Conservation (phyloP, 2,113 vertebrate genomes). For the Astatotilapia flaviijosephi region DNA sequence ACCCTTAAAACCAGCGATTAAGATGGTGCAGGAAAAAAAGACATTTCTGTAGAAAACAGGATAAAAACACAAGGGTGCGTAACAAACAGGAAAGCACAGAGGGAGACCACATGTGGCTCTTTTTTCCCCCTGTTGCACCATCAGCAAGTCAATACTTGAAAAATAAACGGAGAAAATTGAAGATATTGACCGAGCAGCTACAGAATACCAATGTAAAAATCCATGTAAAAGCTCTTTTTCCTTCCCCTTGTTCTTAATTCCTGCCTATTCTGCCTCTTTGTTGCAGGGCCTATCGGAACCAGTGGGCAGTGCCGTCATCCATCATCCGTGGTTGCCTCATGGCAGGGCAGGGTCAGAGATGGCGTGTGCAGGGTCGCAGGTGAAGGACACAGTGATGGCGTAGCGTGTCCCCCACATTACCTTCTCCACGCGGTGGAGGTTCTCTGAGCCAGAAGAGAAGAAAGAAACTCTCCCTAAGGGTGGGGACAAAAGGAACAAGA, state of each 20-base stretch:
- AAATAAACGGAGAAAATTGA: neutral
- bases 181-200: neutral
- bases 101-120: neutral
- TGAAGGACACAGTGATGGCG: conserved; percentile 95
- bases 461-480: conserved; percentile 86
- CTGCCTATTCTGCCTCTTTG: neutral
- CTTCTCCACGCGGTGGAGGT: conserved; percentile 91
- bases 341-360: conserved; percentile 79
- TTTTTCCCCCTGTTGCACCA: neutral
- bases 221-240: neutral
- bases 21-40: neutral
- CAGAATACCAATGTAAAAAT: neutral
- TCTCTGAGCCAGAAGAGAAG: conserved; percentile 96
- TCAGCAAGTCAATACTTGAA: neutral
- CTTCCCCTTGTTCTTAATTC: neutral
- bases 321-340: conserved; percentile 7
- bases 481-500: neutral
- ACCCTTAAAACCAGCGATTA: neutral
- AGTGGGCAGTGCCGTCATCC: neutral
- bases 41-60: neutral
- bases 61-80: neutral
- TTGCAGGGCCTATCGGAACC: conserved; percentile 39
- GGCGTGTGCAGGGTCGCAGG: conserved; percentile 82
- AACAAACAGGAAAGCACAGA: neutral
- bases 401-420: conserved; percentile 92